Evolutionary conservation across 2,888 invertebrate species (phyloP).

Genomic region (Deroplatys truncata): DNA sequence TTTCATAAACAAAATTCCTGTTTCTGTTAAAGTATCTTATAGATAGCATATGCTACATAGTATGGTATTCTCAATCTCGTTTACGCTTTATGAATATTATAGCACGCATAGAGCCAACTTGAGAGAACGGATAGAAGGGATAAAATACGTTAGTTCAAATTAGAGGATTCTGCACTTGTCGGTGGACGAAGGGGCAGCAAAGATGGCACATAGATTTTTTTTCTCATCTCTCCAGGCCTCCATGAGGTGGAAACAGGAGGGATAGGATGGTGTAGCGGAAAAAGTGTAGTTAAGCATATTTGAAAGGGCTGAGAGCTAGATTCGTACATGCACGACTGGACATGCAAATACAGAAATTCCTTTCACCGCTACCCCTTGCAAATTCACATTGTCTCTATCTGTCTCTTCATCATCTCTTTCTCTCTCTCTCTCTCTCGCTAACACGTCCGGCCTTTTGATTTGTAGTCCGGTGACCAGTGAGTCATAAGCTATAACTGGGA

Average conservation of each 20-base stretch:
- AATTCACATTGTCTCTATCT: not conserved
- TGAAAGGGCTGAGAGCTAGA: not conserved
- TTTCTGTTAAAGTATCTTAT: not conserved
- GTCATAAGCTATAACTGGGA: slow-evolving; percentile 7
- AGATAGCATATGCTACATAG: too few species aligned
- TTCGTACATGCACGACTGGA: not conserved
- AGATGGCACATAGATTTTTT: not conserved
- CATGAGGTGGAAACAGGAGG: not conserved
- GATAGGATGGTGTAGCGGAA: not conserved
- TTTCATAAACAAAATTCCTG: not conserved
- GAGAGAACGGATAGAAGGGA: not conserved
- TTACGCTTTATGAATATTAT: not conserved
- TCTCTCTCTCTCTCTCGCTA: not conserved
- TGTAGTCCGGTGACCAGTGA: slow-evolving; percentile 14
- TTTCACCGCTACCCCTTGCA: not conserved
- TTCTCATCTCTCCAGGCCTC: not conserved
- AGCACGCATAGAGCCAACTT: not conserved
- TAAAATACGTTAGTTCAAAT: not conserved
- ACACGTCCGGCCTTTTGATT: slow-evolving; percentile 2
- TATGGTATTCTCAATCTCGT: not conserved
- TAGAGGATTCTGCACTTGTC: not conserved
- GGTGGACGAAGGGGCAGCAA: not conserved
- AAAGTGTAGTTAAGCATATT: not conserved
- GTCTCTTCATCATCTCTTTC: not conserved
- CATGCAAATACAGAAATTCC: not conserved